Conservation (phyloP, 2,113 vertebrate genomes). For the Spheniscus mendiculus region DNA sequence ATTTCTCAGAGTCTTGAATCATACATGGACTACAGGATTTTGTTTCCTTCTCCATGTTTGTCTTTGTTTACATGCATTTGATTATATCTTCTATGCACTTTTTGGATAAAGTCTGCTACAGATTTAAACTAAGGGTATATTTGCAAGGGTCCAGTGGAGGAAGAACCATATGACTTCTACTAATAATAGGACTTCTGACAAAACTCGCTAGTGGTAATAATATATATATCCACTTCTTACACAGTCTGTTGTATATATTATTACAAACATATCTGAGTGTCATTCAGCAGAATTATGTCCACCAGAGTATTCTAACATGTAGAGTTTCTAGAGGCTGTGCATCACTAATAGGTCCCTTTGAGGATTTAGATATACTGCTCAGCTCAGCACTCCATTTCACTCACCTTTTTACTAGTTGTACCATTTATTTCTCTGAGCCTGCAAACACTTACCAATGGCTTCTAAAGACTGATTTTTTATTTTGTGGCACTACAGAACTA, state of each 20-base stretch:
- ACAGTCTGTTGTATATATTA: not conserved
- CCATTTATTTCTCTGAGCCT: not conserved
- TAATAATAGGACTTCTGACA: not conserved
- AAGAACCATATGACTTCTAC: not conserved
- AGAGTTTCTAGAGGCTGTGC: not conserved
- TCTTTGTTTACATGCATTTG: not conserved
- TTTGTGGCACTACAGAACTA: not conserved
- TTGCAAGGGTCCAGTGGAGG: not conserved
- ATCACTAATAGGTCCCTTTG: not conserved
- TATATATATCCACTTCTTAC: not conserved
- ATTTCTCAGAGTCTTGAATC: not conserved
- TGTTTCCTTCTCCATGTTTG: not conserved
- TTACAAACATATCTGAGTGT: not conserved
- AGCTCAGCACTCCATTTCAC: not conserved
- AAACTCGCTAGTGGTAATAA: not conserved
- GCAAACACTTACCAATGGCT: not conserved
- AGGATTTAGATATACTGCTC: not conserved
- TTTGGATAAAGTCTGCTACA: not conserved
- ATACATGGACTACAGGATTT: not conserved
- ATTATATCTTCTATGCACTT: not conserved
- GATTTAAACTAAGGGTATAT: not conserved
- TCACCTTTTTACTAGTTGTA: not conserved
- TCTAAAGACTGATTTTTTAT: not conserved
- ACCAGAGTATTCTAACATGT: accelerated
- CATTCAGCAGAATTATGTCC: not conserved